Evolutionary conservation across 2,888 invertebrate genomes (phyloP), one percentile per base, ranked within the genome.

Genomic region (Cabera pusaria): DNA sequence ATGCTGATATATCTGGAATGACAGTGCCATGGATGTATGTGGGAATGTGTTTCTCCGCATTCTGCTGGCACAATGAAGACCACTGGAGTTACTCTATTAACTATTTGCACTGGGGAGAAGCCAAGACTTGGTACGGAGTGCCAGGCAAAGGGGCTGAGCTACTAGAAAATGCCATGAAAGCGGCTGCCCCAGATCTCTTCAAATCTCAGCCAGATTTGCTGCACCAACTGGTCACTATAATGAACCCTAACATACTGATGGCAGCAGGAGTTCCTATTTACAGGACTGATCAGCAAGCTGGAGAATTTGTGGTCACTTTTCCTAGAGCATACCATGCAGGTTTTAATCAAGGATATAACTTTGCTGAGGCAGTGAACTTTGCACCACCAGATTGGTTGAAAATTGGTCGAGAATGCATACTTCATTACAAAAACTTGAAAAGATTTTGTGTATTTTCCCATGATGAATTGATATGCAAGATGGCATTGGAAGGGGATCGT

Each of bases 321-420:
- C 95, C 95, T 0, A 81, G 95, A 48, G 93, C 95, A 10, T 95
- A 95, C 66, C 95, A 95, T 82, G 93, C 95, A 39, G 95, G 95
- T 5, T 95, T 94, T 64, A 95, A 95, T 72, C 94, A 94, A 66
- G 95, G 95, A 0, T 94, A 94, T 71, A 95, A 95, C 74, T 94
- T 95, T 87, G 95, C 95, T 24, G 95, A 95, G 75, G 95, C 95
- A 40, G 95, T 95, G n/a, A 95, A 95, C 67, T 95, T 95, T 87
- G 93, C 94, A 35, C 94, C 95, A 11, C 92, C 94, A 36, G 95
- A 95, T 74, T 95, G 95, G 95, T 78, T 95, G 16, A 86, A 91
- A 45, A 85, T 93, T 66, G 95, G 95, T 1, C 88, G 94, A 31
- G 90, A 90, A 20, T 94, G 94, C 64, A 91, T 95, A 40, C 78